Conservation (phyloP, 2,888 invertebrate species). For the Rhagonycha fulva region DNA sequence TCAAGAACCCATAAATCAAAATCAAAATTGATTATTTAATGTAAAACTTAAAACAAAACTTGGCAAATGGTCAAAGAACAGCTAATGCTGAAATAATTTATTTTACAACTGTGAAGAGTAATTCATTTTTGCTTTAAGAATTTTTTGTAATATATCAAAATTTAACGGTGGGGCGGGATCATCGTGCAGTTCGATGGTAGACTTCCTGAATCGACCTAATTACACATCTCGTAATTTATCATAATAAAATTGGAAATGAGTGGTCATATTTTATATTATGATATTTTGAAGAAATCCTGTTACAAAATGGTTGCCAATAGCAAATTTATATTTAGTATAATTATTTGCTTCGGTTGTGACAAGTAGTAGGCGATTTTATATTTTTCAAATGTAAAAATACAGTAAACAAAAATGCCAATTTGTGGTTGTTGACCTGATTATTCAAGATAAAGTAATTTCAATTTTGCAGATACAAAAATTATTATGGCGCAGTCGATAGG, state of each 20-base stretch:
- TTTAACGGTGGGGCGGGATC: background rate
- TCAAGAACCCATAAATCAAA: background rate
- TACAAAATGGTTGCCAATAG: conserved; percentile 13
- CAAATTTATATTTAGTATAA: conserved; percentile 18
- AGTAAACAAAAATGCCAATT: background rate
- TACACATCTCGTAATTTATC: background rate
- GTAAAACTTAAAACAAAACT: conserved; percentile 6
- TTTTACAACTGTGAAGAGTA: background rate
- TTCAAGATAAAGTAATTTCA: background rate
- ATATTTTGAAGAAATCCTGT: background rate
- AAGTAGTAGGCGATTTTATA: conserved; percentile 7
- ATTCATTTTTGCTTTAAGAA: background rate
- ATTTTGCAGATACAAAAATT: background rate
- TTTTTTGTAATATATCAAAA: background rate
- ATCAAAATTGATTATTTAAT: background rate
- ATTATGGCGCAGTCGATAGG: background rate
- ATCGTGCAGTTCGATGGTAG: background rate
- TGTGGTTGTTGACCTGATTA: background rate
- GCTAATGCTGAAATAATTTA: background rate
- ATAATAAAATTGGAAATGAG: background rate
- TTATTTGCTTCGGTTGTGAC: conserved; percentile 18
- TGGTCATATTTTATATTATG: background rate
- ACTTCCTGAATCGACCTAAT: background rate
- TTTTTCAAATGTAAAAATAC: conserved; percentile 3
- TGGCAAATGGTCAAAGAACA: conserved; percentile 19